These are phyloP conservation scores for Cyanocitta stelleri DNA, from an alignment of 2,113 vertebrate genomes.

Conservation along the genomic window DNA sequence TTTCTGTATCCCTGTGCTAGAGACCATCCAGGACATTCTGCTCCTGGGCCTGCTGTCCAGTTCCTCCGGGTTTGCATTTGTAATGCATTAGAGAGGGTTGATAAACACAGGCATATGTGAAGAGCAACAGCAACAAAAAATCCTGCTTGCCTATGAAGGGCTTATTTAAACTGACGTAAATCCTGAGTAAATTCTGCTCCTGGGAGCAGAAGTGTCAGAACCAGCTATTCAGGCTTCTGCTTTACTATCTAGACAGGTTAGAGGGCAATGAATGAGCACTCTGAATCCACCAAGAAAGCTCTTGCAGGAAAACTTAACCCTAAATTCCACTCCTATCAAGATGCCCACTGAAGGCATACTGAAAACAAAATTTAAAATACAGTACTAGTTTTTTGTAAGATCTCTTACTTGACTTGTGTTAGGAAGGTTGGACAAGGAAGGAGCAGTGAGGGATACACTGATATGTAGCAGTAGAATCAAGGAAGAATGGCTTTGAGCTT, in stretches of 20 bases:
- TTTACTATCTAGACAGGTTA: neutral
- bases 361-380: neutral
- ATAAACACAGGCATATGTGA: neutral
- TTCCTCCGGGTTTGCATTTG: neutral
- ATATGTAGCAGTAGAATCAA: neutral
- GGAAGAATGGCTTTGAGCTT: neutral
- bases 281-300: neutral
- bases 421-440: neutral
- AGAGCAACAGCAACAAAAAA: neutral
- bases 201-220: neutral
- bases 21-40: neutral
- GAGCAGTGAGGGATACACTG: neutral
- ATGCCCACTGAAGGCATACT: neutral
- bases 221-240: neutral
- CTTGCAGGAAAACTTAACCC: neutral
- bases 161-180: neutral
- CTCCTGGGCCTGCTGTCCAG: neutral
- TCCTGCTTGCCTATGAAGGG: neutral
- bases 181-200: neutral
- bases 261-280: fast-evolving
- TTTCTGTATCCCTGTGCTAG: neutral
- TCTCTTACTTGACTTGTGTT: neutral
- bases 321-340: neutral
- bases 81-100: neutral
- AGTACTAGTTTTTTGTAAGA: neutral